Conservation (phyloP, 2,113 vertebrate genomes). For the Dasyurus viverrinus region DNA sequence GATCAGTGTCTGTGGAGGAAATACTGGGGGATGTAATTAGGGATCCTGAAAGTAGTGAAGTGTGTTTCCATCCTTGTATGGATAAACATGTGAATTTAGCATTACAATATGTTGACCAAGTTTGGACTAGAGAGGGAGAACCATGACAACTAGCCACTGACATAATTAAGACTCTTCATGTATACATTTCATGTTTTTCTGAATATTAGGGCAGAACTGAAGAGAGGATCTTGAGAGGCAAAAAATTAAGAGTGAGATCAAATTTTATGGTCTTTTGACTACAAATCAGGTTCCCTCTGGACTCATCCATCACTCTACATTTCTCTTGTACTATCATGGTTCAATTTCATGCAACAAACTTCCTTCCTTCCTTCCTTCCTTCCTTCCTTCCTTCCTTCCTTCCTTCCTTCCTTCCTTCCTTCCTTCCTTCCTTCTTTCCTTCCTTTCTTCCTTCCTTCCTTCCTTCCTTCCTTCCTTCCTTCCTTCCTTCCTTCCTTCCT, state of each 20-base stretch:
- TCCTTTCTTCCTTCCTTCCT: too few relatives aligned
- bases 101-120: background rate
- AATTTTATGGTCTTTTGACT: background rate
- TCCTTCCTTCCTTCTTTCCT: too few relatives aligned
- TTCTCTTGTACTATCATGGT: background rate
- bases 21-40: background rate
- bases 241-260: background rate
- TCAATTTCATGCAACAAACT: background rate
- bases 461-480: background rate
- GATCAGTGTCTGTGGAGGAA: background rate
- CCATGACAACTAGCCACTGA: background rate
- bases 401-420: too few relatives aligned
- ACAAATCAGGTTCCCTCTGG: background rate
- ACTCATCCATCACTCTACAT: background rate
- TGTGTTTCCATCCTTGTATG: background rate
- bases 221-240: background rate
- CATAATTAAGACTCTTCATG: background rate
- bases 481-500: background rate
- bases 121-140: background rate
- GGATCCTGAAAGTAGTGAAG: background rate
- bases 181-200: background rate
- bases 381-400: too few relatives aligned
- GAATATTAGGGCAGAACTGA: background rate
- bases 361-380: too few relatives aligned
- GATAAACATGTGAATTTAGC: background rate